A percentile compares a stretch with the other conserved stretches of the same genome.
Conservation (phyloP, 1,140 invertebrate species). For the Pentalonia nigronervosa region DNA sequence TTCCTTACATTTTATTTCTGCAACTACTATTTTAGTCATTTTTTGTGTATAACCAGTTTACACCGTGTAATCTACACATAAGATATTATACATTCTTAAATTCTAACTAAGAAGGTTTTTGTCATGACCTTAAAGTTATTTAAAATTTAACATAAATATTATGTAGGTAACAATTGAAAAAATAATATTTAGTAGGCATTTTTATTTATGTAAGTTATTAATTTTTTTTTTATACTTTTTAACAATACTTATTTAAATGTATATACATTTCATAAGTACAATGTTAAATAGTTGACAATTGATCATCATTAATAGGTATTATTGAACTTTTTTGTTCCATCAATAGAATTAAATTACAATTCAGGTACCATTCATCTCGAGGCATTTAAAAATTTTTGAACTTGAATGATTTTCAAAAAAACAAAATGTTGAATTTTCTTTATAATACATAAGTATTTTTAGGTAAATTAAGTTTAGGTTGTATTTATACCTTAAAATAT, state of each 20-base stretch:
- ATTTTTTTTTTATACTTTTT: neutral
- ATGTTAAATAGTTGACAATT: neutral
- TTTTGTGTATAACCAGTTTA: neutral
- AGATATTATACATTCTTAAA: neutral
- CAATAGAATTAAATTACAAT: neutral
- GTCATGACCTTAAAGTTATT: neutral
- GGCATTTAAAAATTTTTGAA: neutral
- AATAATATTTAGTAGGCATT: neutral
- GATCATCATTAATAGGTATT: slow-evolving; percentile 12
- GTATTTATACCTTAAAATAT: neutral
- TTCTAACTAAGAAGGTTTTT: neutral
- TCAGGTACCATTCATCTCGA: neutral
- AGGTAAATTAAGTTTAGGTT: too few relatives aligned
- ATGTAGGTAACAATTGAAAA: neutral
- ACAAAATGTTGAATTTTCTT: too few relatives aligned
- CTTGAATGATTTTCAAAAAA: too few relatives aligned
- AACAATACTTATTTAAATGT: neutral
- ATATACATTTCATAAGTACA: neutral
- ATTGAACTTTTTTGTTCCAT: neutral
- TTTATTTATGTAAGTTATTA: neutral
- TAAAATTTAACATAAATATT: neutral
- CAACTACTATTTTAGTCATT: neutral
- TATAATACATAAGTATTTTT: too few relatives aligned
- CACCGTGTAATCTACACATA: neutral
- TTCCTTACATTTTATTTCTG: too few relatives aligned